Conservation (phyloP, 1,140 invertebrate genomes). For the Holcopasites calliopsidis region DNA sequence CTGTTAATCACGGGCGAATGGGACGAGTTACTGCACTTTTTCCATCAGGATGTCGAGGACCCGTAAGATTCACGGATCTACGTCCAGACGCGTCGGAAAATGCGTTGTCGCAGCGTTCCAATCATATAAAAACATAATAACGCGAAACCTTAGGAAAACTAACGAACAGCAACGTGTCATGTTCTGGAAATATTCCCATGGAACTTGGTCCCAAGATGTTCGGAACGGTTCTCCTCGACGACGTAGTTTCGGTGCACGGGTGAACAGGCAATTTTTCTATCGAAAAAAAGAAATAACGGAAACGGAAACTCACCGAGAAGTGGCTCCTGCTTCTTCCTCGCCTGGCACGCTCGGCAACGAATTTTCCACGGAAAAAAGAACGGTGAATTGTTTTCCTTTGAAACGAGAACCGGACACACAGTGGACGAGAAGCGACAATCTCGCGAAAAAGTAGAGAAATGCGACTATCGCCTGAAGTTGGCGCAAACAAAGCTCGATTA, state of each 20-base stretch:
- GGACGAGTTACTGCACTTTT: slow-evolving; percentile 3
- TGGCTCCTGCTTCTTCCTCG: slow-evolving; percentile 51
- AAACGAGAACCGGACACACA: slow-evolving; percentile 23
- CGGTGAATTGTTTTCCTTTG: slow-evolving; percentile 34
- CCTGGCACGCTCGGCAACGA: slow-evolving; percentile 30
- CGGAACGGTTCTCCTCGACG: not conserved
- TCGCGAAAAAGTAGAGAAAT: slow-evolving; percentile 55
- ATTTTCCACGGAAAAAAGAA: slow-evolving; percentile 38
- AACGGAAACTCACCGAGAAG: slow-evolving; percentile 41
- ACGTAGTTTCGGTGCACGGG: not conserved
- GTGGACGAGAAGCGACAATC: slow-evolving; percentile 38
- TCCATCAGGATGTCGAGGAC: not conserved
- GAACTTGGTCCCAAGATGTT: not conserved
- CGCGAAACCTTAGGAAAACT: not conserved
- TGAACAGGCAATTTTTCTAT: not conserved
- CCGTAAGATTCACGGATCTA: not conserved
- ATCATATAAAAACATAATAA: not conserved
- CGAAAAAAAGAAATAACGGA: not conserved
- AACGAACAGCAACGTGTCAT: not conserved
- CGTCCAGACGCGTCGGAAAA: not conserved
- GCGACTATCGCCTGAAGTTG: slow-evolving; percentile 51
- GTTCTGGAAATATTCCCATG: slow-evolving; percentile 5
- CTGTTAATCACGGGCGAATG: not conserved
- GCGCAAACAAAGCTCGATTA: slow-evolving; percentile 58
- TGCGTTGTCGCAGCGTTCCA: not conserved